Evolutionary conservation across 2,113 vertebrate genomes (phyloP).

Genomic region (Garra rufa): DNA sequence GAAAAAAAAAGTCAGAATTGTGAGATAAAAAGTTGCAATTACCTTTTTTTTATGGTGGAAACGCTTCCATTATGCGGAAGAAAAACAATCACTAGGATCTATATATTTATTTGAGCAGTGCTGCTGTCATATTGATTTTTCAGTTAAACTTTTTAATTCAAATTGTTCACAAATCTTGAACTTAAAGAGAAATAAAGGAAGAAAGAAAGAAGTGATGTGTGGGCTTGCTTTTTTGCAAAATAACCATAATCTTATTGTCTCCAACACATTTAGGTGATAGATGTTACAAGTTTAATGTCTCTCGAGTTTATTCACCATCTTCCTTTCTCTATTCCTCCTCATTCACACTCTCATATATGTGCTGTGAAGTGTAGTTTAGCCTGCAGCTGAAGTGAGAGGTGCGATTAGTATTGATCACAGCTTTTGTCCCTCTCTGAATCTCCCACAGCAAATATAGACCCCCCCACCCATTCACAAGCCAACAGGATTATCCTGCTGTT

Average conservation of each 20-base stretch:
- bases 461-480: background rate
- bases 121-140: no score
- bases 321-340: background rate
- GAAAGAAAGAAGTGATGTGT: background rate
- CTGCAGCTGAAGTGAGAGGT: constrained; percentile 55
- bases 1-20: no score
- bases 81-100: background rate
- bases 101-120: background rate
- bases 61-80: background rate
- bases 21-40: no score
- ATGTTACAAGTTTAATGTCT: constrained; percentile 1
- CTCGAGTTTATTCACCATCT: background rate
- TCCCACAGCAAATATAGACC: constrained; percentile 31
- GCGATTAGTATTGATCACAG: constrained; percentile 71
- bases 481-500: background rate
- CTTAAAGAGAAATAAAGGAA: background rate
- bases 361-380: constrained; percentile 41
- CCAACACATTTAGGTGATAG: background rate
- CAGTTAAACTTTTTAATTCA: background rate
- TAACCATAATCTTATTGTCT: background rate
- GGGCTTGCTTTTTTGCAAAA: background rate
- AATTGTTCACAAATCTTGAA: background rate
- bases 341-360: constrained; percentile 31
- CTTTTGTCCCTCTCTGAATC: constrained; percentile 55
- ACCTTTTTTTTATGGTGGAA: no score